phyloP scores from a whole-genome alignment of 2,113 vertebrate species.

The Melanocharis versteri region DNA sequence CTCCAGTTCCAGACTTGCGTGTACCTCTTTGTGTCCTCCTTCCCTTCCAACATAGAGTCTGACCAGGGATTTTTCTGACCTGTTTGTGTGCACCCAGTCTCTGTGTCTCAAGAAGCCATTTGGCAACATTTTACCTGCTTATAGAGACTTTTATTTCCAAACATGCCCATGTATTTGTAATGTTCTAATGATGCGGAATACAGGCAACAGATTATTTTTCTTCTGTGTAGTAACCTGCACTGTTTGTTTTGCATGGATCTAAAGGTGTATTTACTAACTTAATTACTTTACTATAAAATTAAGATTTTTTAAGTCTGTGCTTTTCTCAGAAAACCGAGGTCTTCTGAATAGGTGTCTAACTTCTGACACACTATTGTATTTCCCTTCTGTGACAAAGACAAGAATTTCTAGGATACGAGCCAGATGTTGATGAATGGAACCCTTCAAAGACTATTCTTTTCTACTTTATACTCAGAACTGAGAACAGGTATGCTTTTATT shows the following conservation, averaged over 20 bases:
- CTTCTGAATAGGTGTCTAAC: not conserved
- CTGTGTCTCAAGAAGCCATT: not conserved
- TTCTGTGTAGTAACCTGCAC: fast-evolving
- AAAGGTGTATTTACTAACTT: not conserved
- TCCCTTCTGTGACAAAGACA: not conserved
- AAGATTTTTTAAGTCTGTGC: not conserved
- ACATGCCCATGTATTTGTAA: not conserved
- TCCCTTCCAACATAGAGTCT: not conserved
- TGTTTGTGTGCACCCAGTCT: not conserved
- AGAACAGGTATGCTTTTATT: not conserved
- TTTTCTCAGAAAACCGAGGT: not conserved
- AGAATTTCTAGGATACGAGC: not conserved
- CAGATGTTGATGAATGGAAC: not conserved
- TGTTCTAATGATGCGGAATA: not conserved
- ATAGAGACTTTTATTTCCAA: not conserved
- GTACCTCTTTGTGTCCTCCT: not conserved
- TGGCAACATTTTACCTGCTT: not conserved
- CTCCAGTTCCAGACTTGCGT: not conserved
- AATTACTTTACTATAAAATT: not conserved
- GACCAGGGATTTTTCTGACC: not conserved
- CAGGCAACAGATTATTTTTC: not conserved
- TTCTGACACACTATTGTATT: not conserved
- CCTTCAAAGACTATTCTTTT: not conserved
- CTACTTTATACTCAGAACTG: not conserved
- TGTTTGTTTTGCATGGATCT: not conserved